Conservation (phyloP, 2,113 vertebrate genomes). For the Eulemur macaco region DNA sequence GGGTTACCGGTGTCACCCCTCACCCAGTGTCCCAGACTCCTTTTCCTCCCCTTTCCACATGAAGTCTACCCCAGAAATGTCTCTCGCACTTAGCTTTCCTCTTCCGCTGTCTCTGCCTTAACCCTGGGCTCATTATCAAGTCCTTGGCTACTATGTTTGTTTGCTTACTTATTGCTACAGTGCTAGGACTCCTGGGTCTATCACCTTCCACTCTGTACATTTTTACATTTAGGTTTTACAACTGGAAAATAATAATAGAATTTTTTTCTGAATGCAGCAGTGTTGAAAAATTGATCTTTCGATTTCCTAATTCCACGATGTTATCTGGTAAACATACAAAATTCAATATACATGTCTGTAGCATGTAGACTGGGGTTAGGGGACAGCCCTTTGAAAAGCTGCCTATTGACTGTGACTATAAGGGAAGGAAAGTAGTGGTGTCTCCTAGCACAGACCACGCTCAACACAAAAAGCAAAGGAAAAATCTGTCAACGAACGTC, state of each 20-base stretch:
- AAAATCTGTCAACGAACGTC: neutral
- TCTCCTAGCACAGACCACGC: neutral
- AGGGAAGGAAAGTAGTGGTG: neutral
- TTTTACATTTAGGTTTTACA: neutral
- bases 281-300: neutral
- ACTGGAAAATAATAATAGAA: neutral
- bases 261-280: neutral
- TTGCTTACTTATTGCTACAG: neutral
- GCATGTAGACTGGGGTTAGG: neutral
- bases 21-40: neutral
- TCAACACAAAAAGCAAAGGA: neutral
- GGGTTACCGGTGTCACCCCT: neutral
- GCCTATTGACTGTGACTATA: neutral
- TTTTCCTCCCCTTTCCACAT: neutral
- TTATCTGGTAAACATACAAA: neutral
- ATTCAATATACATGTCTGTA: neutral
- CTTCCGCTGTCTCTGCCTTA: neutral
- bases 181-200: neutral
- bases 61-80: neutral
- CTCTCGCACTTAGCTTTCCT: neutral
- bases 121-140: neutral
- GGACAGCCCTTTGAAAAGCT: neutral
- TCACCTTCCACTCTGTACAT: neutral
- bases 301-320: neutral
- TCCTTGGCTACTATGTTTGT: neutral